Base-by-base conservation (phyloP, 2,113 vertebrate species). In the Lophochroa leadbeateri region DNA sequence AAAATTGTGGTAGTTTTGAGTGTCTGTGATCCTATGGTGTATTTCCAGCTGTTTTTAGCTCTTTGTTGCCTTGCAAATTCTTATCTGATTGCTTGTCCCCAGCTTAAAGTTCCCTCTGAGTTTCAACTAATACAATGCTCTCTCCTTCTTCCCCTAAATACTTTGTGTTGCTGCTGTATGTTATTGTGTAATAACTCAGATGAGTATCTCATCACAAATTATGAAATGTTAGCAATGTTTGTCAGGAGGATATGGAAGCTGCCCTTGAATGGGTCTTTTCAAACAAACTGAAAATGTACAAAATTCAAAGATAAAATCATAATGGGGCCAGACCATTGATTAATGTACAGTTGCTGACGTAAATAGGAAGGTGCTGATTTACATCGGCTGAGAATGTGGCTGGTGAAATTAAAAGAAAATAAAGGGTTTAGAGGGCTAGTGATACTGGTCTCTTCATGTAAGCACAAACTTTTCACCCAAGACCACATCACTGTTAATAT, bases 401-500 rank as follows among this genome's bases (percentile, higher is more conserved):
- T 87, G 61, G 31, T 68, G 46, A 90, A 93, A 88, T 92, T 17
- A 86, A 93, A 96, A 65, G 68, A 86, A 93, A 92, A 86, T 87
- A 92, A 84, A 82, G 41, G 44, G 21, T 24, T 76, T 70, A 79
- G 82, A 76, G 82, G 53, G 35, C 53, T 77, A 29, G 28, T 29
- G 63, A 41, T 82, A 41, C 57, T 83, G 41, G 16, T 88, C 20
- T 44, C 58, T 63, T 90, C 75, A 80, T 44, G n/a, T 75, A 46
- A 95, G 61, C 88, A 77, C 41, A 79, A 41, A 49, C 52, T 79
- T 97, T 95, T 95, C 81, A 83, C 58, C 28, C 64, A 88, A 94
- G 95, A 95, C 82, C 63, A 52, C 74, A 86, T 86, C 13, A 4
- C 50, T 57, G 96, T 98, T 98, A 98, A 98, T 97, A 6, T 29